Percentiles rank a stretch among this genome's conserved stretches.
Conservation (phyloP, 2,888 invertebrate genomes). For the Chironomus riparius region DNA sequence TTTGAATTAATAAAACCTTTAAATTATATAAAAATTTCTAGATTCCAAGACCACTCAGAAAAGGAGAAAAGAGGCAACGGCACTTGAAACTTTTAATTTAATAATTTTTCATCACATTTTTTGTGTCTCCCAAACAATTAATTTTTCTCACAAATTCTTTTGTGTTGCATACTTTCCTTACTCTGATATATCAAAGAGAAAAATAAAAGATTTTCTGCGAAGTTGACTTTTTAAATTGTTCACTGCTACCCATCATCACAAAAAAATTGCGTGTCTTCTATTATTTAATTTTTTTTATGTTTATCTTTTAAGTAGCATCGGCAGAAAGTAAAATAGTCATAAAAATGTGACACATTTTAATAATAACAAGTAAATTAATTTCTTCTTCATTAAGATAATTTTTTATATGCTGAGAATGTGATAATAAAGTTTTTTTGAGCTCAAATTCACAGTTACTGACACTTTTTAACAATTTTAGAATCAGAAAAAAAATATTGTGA, state of each 20-base stretch:
- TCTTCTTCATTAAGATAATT: too few species aligned
- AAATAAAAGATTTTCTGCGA: slow-evolving; percentile 1
- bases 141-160: slow-evolving; percentile 12
- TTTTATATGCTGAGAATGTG: not conserved
- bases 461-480: too few species aligned
- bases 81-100: not conserved
- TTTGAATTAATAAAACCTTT: too few species aligned
- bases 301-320: not conserved
- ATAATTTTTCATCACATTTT: not conserved
- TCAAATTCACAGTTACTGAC: too few species aligned
- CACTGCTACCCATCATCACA: not conserved
- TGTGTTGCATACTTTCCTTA: not conserved
- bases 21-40: too few species aligned
- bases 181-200: not conserved
- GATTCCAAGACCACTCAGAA: too few species aligned
- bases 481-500: too few species aligned
- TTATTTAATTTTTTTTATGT: not conserved
- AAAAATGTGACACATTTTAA: not conserved
- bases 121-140: not conserved
- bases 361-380: not conserved
- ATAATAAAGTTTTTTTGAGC: not conserved
- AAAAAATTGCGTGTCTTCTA: not conserved
- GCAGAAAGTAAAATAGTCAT: not conserved
- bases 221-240: slow-evolving; percentile 4
- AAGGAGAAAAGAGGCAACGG: not conserved